These are phyloP conservation scores for Onthophagus sagittarius DNA, from an alignment of 2,888 invertebrate species.

Conservation along the genomic window DNA sequence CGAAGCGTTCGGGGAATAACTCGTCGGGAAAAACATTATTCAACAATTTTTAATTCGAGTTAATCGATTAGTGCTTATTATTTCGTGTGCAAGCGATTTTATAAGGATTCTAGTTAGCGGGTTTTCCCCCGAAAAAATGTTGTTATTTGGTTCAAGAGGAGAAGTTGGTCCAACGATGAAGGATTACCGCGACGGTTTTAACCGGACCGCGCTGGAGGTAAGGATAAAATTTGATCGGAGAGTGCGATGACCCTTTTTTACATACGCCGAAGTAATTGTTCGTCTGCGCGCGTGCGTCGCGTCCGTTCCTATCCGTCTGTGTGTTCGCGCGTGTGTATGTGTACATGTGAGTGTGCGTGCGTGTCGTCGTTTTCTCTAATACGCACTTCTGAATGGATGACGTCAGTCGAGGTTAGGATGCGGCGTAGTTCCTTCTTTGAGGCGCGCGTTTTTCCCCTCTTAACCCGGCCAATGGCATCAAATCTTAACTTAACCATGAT, in stretches of 20 bases:
- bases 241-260: background rate
- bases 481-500: background rate
- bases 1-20: no score
- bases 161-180: background rate
- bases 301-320: background rate
- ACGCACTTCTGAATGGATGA: slow-evolving; percentile 23
- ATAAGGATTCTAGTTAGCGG: no score
- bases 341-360: background rate
- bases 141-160: background rate
- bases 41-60: no score
- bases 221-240: background rate
- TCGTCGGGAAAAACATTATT: no score
- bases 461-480: background rate
- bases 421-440: slow-evolving; percentile 19
- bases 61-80: no score
- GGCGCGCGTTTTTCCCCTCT: background rate
- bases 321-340: background rate
- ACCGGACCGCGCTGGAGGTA: background rate
- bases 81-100: no score
- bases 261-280: background rate
- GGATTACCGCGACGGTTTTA: background rate
- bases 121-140: no score
- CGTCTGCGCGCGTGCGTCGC: background rate
- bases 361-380: slow-evolving; percentile 15
- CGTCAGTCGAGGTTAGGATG: slow-evolving; percentile 19